Evolutionary conservation across 2,113 vertebrate genomes (phyloP).

Genomic region (Ranitomeya variabilis): DNA sequence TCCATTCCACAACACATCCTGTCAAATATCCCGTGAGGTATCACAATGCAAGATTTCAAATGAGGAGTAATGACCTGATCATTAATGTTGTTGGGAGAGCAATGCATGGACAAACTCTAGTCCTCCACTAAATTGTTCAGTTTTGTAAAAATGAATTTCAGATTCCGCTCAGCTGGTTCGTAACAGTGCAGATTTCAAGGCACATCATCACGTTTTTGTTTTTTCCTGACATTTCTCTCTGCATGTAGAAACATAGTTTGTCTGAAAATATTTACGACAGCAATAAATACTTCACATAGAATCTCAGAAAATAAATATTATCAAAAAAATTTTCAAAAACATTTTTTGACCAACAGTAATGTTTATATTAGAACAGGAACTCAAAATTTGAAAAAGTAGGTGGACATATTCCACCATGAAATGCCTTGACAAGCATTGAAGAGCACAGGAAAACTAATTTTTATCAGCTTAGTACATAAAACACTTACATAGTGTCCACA

Average conservation of each 20-base stretch:
- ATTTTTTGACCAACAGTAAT: neutral
- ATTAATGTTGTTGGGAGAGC: neutral
- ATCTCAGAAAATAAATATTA: neutral
- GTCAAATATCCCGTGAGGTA: slow-evolving; percentile 12
- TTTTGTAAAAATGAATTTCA: neutral
- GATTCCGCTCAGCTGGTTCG: neutral
- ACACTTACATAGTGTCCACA: too few relatives aligned
- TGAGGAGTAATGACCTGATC: neutral
- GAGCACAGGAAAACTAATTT: neutral
- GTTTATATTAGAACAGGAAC: neutral
- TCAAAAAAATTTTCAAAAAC: neutral
- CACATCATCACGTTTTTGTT: neutral
- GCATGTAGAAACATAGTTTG: neutral
- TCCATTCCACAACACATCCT: slow-evolving; percentile 21
- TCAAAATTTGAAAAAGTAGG: neutral
- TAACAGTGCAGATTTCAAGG: too few relatives aligned
- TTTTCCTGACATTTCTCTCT: neutral
- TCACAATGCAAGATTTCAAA: slow-evolving; percentile 17
- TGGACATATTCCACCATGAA: neutral
- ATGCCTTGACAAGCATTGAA: neutral
- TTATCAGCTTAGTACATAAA: neutral
- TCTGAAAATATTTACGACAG: neutral
- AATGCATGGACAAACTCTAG: neutral
- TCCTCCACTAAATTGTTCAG: slow-evolving; percentile 21
- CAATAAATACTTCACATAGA: neutral